These are phyloP conservation scores for Hemistola chrysoprasaria DNA, from an alignment of 2,888 invertebrate genomes.

Conservation along the genomic window DNA sequence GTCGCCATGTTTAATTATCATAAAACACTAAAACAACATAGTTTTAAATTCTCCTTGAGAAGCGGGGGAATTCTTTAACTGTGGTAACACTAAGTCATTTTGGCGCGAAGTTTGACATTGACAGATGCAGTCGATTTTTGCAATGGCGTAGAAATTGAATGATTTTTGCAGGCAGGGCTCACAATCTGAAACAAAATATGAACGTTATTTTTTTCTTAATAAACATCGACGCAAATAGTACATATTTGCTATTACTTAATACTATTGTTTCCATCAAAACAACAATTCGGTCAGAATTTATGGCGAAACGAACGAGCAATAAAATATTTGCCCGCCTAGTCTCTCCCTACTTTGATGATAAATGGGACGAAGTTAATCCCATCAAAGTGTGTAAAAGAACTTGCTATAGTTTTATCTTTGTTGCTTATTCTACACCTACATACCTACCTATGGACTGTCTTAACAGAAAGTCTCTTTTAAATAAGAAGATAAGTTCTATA, in stretches of 20 bases:
- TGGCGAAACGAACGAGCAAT: conserved; percentile 2
- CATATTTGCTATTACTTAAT: conserved; percentile 1
- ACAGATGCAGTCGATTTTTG: conserved; percentile 12
- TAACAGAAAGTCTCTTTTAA: no score
- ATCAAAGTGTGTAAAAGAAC: no score
- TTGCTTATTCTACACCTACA: no score
- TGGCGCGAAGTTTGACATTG: conserved; percentile 22
- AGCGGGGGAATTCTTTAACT: conserved; percentile 13
- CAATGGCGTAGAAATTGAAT: conserved; percentile 33
- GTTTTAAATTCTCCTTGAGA: conserved; percentile 13
- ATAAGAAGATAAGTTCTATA: no score
- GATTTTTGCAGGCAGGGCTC: conserved; percentile 46
- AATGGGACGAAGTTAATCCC: no score
- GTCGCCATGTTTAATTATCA: conserved; percentile 85
- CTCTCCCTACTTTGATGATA: neutral
- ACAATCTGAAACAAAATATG: conserved; percentile 51
- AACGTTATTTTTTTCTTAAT: no score
- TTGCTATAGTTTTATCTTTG: no score
- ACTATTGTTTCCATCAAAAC: conserved; percentile 1
- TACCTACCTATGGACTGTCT: no score
- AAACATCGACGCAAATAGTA: no score
- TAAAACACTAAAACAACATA: conserved; percentile 15
- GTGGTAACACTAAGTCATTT: conserved; percentile 23
- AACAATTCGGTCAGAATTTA: conserved; percentile 5
- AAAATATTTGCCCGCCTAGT: neutral